Evolutionary conservation across 1,140 invertebrate species (phyloP).

Genomic region (Helicoverpa zea): DNA sequence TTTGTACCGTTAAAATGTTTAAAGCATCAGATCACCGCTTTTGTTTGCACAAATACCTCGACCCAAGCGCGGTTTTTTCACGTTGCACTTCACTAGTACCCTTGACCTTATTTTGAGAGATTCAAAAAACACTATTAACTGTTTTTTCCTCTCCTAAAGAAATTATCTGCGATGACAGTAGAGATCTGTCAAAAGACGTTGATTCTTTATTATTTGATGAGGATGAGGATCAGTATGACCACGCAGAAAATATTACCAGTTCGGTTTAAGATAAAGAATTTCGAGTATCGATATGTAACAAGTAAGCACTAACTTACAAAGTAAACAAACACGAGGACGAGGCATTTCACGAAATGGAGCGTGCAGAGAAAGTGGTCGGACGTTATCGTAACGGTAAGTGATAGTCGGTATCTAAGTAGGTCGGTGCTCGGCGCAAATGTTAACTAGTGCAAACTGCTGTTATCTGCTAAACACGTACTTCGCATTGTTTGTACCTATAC

Average conservation of each 20-base stretch:
- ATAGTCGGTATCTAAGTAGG: conserved; percentile 82
- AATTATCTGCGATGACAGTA: no score
- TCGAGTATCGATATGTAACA: neutral
- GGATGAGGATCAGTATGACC: no score
- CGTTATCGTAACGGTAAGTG: conserved; percentile 72
- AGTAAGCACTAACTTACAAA: neutral
- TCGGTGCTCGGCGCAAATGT: conserved; percentile 63
- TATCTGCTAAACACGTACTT: conserved; percentile 60
- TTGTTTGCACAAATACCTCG: neutral
- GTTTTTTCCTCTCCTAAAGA: no score
- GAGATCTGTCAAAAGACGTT: no score
- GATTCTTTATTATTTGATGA: no score
- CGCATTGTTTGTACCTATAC: conserved; percentile 66
- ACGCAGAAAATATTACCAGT: no score
- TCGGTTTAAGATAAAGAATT: no score
- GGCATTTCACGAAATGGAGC: conserved; percentile 56
- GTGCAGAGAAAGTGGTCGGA: conserved; percentile 65
- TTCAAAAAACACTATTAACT: no score
- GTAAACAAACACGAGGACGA: conserved; percentile 44
- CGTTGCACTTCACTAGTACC: neutral
- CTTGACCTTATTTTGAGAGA: no score
- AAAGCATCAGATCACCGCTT: neutral
- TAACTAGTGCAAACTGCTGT: conserved; percentile 70
- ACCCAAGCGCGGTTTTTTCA: neutral
- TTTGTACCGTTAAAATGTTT: conserved; percentile 35